Evolutionary conservation across 2,797 vertebrate genomes (phyloP).

Genomic region (Acipenser oxyrinchus): DNA sequence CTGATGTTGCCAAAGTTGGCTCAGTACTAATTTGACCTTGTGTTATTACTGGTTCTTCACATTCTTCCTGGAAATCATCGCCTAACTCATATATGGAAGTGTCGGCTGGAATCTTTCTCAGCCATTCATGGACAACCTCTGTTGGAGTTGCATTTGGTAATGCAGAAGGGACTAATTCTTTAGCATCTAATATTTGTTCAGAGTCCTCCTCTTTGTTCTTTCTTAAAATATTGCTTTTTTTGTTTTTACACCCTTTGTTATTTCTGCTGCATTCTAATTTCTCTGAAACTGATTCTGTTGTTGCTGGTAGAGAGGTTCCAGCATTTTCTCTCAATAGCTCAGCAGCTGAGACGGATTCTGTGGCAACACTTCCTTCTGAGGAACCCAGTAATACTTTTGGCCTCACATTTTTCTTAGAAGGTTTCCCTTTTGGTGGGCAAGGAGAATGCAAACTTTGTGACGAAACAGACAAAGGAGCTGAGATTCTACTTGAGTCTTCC

Average conservation of each 20-base stretch:
- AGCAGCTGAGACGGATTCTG: slow-evolving; percentile 33
- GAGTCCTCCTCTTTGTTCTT: slow-evolving; percentile 12
- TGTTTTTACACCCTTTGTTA: slow-evolving; percentile 30
- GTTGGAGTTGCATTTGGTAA: slow-evolving; percentile 76
- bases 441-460: slow-evolving; percentile 38
- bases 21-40: slow-evolving; percentile 14
- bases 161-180: slow-evolving; percentile 51
- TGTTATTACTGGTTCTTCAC: slow-evolving; percentile 26
- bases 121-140: slow-evolving; percentile 84
- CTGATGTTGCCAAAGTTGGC: slow-evolving; percentile 6
- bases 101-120: slow-evolving; percentile 72
- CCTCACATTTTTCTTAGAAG: slow-evolving; percentile 27
- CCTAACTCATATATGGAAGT: slow-evolving; percentile 47
- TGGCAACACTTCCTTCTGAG: slow-evolving; percentile 41
- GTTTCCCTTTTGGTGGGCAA: slow-evolving; percentile 41
- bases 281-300: slow-evolving; percentile 39
- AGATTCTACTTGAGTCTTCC: slow-evolving; percentile 28
- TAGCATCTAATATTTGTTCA: slow-evolving; percentile 15
- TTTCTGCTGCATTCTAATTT: slow-evolving; percentile 15
- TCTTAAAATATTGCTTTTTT: slow-evolving; percentile 24
- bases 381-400: slow-evolving; percentile 23
- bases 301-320: slow-evolving; percentile 28
- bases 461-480: slow-evolving; percentile 29
- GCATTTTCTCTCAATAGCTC: slow-evolving; percentile 38
- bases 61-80: slow-evolving; percentile 50